These are phyloP conservation scores for Ennomos quercinarius DNA, from an alignment of 2,888 invertebrate genomes.

Conservation along the genomic window DNA sequence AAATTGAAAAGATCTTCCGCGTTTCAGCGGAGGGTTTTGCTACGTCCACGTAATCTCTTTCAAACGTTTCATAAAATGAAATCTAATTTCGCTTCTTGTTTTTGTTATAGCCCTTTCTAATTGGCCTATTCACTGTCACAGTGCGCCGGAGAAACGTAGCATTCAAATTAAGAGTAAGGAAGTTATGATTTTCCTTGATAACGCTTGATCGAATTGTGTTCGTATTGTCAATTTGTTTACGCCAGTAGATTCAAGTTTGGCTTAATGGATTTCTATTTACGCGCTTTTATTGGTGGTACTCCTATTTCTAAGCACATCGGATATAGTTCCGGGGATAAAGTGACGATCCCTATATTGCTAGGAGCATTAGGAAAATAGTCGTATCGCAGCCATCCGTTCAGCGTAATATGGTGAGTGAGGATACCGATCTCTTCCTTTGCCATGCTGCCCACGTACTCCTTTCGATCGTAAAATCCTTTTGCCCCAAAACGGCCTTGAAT, in stretches of 20 bases:
- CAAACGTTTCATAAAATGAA: conserved; percentile 24
- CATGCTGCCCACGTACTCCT: conserved; percentile 56
- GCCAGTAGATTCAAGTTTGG: conserved; percentile 21
- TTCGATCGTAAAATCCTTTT: conserved; percentile 62
- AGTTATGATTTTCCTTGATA: conserved; percentile 36
- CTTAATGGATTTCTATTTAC: conserved; percentile 24
- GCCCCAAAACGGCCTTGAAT: conserved; percentile 58
- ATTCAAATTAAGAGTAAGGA: conserved; percentile 36
- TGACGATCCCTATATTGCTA: conserved; percentile 37
- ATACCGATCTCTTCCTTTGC: conserved; percentile 52
- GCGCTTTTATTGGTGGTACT: conserved; percentile 21
- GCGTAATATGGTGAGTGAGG: conserved; percentile 54
- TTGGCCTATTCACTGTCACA: conserved; percentile 39
- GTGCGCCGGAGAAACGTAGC: conserved; percentile 33
- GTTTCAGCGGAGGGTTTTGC: conserved; percentile 11
- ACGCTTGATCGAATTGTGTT: conserved; percentile 35
- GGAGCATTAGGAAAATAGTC: conserved; percentile 50
- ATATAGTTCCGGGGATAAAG: conserved; percentile 28
- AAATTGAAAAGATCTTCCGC: conserved; percentile 18
- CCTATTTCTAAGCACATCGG: conserved; percentile 19
- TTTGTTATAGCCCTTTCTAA: conserved; percentile 34
- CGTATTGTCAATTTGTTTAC: conserved; percentile 28
- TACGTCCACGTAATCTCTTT: conserved; percentile 25
- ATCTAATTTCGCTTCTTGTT: conserved; percentile 30
- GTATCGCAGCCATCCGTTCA: conserved; percentile 53